Conservation (phyloP, 2,113 vertebrate species). For the Spheniscus mendiculus region DNA sequence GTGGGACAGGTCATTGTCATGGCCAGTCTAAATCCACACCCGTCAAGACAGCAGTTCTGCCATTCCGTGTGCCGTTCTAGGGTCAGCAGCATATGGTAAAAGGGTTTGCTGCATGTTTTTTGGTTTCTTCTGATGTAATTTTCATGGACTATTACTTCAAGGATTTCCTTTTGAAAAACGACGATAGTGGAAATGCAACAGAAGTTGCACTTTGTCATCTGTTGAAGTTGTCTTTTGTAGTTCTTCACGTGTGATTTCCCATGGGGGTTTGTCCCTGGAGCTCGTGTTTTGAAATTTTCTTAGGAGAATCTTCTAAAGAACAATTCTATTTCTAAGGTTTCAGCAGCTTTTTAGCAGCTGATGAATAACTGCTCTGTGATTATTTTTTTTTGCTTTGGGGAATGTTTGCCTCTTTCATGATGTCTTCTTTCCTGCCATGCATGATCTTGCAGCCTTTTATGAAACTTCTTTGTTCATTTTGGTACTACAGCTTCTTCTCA, state of each 20-base stretch:
- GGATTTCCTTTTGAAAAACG: background rate
- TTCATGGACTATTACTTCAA: background rate
- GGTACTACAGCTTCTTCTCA: background rate
- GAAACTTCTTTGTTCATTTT: background rate
- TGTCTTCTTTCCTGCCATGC: background rate
- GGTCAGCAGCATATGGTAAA: background rate
- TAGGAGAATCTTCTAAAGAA: background rate
- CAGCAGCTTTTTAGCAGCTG: background rate
- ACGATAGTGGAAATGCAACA: accelerated
- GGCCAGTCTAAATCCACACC: background rate
- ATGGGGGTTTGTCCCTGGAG: background rate
- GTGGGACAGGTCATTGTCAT: accelerated
- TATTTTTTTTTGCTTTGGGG: background rate
- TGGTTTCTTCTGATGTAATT: background rate
- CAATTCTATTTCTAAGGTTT: background rate
- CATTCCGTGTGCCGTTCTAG: accelerated
- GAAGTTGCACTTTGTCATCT: background rate
- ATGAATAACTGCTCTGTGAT: background rate
- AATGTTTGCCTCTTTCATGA: background rate
- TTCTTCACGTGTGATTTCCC: background rate
- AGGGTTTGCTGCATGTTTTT: accelerated
- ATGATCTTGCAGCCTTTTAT: background rate
- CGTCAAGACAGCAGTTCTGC: background rate
- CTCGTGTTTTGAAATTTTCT: background rate
- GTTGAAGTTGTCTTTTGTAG: background rate